Percentiles rank a stretch among this genome's conserved stretches.
Evolutionary conservation across 1,140 invertebrate species (phyloP).

Genomic region (Brachionus koreanus): DNA sequence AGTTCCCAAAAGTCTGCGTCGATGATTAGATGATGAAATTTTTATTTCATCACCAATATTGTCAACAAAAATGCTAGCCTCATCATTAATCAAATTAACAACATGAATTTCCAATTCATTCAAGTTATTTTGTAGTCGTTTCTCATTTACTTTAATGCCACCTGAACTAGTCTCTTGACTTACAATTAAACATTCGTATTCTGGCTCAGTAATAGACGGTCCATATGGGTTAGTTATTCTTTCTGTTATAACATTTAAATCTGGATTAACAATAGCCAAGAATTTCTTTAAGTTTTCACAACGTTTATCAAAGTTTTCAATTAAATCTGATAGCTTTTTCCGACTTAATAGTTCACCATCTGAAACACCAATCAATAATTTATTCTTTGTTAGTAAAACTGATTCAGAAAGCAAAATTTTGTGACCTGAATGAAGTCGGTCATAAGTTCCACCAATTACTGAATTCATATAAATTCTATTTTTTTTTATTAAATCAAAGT

Average conservation of each 20-base stretch:
- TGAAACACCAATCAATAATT: slow-evolving; percentile 84
- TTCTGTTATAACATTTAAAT: slow-evolving; percentile 71
- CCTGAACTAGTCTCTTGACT: slow-evolving; percentile 84
- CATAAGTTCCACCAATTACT: slow-evolving; percentile 85
- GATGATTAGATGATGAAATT: slow-evolving; percentile 82
- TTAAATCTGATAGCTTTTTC: slow-evolving; percentile 19
- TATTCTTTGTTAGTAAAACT: slow-evolving; percentile 68
- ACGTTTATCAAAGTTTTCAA: slow-evolving; percentile 61
- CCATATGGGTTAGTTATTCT: slow-evolving; percentile 86
- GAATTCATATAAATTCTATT: slow-evolving; percentile 25
- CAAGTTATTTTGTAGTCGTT: slow-evolving; percentile 67
- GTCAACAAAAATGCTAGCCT: slow-evolving; percentile 47
- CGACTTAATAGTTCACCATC: slow-evolving; percentile 61
- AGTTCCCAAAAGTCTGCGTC: slow-evolving; percentile 78
- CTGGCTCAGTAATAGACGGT: slow-evolving; percentile 77
- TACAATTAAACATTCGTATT: slow-evolving; percentile 78
- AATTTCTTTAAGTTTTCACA: slow-evolving; percentile 73
- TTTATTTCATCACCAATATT: slow-evolving; percentile 70
- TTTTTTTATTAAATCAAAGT: slow-evolving; percentile 5
- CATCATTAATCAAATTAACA: slow-evolving; percentile 71
- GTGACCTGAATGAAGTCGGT: slow-evolving; percentile 86
- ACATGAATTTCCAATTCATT: slow-evolving; percentile 67
- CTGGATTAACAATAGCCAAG: slow-evolving; percentile 74
- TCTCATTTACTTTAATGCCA: slow-evolving; percentile 77
- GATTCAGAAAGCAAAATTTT: slow-evolving; percentile 86